These are phyloP conservation scores for Microtus ochrogaster DNA, from an alignment of 2,113 vertebrate species.

Conservation along the genomic window DNA sequence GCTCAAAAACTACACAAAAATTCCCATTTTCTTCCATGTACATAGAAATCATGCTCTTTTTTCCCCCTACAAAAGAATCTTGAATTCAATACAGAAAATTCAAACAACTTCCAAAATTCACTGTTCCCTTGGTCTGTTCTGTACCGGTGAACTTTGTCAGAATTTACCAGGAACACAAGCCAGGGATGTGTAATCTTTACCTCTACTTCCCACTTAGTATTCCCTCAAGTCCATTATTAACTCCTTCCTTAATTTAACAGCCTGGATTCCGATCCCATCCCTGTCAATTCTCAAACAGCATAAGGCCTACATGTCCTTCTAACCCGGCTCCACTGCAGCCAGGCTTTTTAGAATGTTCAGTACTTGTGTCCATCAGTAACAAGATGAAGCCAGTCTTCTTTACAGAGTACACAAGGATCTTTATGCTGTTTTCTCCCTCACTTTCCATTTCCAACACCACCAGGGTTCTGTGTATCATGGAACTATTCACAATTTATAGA, in stretches of 20 bases:
- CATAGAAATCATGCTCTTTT: neutral
- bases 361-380: constrained; percentile 3
- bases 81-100: constrained; percentile 52
- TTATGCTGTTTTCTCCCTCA: constrained; percentile 7
- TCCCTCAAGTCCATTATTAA: neutral
- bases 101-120: neutral
- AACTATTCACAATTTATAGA: neutral
- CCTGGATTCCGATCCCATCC: neutral
- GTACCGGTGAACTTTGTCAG: neutral
- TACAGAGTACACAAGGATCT: neutral
- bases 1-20: constrained; percentile 41
- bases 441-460: constrained; percentile 7
- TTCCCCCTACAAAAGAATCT: neutral
- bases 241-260: constrained; percentile 10
- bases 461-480: neutral
- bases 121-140: neutral
- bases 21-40: neutral
- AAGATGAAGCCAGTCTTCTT: constrained; percentile 26
- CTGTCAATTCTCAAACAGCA: neutral
- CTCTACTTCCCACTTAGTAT: constrained; percentile 1
- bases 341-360: constrained; percentile 44
- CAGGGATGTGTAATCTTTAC: neutral
- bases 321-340: neutral
- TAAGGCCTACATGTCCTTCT: neutral
- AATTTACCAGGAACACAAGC: neutral